A percentile compares a stretch with the other conserved stretches of the same genome.
phyloP scores from a whole-genome alignment of 2,113 vertebrate genomes.

The Tapirus terrestris region DNA sequence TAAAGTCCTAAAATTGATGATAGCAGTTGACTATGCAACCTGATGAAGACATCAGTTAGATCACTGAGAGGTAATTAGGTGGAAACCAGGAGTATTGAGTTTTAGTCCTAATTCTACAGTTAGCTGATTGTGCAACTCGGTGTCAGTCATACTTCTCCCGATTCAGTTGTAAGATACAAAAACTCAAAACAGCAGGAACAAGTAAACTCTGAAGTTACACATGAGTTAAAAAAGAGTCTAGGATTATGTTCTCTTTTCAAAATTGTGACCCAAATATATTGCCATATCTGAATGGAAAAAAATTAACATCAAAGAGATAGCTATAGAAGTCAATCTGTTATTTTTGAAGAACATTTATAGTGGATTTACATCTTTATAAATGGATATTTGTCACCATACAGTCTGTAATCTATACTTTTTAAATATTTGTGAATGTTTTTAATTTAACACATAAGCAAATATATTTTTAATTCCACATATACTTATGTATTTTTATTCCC shows the following conservation, averaged over 20 bases:
- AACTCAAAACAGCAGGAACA: neutral
- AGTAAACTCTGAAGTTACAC: neutral
- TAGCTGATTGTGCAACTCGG: neutral
- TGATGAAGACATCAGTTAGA: rapidly evolving
- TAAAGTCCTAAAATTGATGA: neutral
- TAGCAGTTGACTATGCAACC: neutral
- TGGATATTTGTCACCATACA: neutral
- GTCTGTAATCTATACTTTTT: neutral
- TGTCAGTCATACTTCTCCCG: neutral
- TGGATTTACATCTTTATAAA: neutral
- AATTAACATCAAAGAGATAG: neutral
- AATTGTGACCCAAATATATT: neutral
- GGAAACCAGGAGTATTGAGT: too few species aligned
- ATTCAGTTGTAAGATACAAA: neutral
- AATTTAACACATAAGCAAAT: neutral
- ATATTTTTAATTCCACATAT: too few species aligned
- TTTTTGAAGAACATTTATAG: neutral
- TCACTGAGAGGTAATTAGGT: neutral
- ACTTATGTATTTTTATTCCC: neutral
- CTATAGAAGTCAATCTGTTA: neutral
- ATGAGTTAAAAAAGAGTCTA: neutral
- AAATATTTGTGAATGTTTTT: neutral
- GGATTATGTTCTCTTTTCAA: neutral
- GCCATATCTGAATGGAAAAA: neutral
- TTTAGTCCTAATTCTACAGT: neutral